These are phyloP conservation scores for Drosophila erecta DNA, from an alignment of 1,140 invertebrate genomes.

Conservation along the genomic window DNA sequence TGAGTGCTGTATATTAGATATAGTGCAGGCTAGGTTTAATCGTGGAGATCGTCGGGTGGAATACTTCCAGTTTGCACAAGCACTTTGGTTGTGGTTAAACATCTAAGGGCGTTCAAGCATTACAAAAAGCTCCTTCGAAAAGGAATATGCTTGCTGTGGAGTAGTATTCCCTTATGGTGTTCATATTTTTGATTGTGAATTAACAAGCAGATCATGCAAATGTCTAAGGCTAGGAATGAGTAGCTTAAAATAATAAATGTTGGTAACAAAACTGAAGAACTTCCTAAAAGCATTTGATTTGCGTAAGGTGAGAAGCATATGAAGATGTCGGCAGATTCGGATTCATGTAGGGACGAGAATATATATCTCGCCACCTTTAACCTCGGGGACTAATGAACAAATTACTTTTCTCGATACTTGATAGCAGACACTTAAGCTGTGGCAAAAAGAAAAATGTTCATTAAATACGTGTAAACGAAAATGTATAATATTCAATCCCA, in stretches of 20 bases:
- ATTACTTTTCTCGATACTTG: constrained; percentile 63
- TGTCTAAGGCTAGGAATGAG: constrained; percentile 59
- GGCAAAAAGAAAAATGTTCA: constrained; percentile 84
- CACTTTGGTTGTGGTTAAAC: constrained; percentile 8
- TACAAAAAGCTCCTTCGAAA: constrained; percentile 61
- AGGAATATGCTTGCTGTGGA: constrained; percentile 28
- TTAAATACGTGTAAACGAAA: constrained; percentile 85
- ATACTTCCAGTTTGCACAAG: constrained; percentile 26
- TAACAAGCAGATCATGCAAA: constrained; percentile 73
- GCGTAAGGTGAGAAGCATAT: constrained; percentile 64
- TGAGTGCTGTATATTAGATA: constrained; percentile 26
- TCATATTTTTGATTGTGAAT: constrained; percentile 23
- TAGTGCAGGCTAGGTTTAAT: constrained; percentile 46
- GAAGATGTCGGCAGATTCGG: constrained; percentile 35
- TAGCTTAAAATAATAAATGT: constrained; percentile 46
- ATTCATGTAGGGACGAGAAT: constrained; percentile 21
- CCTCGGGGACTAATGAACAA: constrained; percentile 72
- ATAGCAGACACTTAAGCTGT: constrained; percentile 60
- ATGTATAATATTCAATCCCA: constrained; percentile 85
- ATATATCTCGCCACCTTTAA: constrained; percentile 39
- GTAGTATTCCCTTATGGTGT: constrained; percentile 24
- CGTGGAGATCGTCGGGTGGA: constrained; percentile 36
- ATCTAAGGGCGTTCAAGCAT: constrained; percentile 65
- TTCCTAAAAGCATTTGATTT: constrained; percentile 37
- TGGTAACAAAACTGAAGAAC: constrained; percentile 37